These are phyloP conservation scores for Pyrochroa serraticornis DNA, from an alignment of 2,888 invertebrate species.

Conservation along the genomic window DNA sequence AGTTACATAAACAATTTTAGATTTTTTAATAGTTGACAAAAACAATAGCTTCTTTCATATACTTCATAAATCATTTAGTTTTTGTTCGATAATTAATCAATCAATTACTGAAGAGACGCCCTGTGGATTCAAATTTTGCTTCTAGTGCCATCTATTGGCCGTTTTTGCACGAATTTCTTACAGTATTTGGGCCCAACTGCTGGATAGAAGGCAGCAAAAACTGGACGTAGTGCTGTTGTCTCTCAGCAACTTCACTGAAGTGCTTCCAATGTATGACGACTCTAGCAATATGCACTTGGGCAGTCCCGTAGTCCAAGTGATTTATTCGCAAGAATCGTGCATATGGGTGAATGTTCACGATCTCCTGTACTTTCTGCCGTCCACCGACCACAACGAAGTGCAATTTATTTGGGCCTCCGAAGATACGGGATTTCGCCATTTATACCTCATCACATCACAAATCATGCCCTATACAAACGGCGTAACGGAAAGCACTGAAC, in stretches of 20 bases:
- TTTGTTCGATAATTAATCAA: too few relatives aligned
- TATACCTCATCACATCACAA: conserved; percentile 78
- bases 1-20: too few relatives aligned
- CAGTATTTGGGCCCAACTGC: conserved; percentile 91
- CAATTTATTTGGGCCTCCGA: conserved; percentile 93
- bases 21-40: too few relatives aligned
- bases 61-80: too few relatives aligned
- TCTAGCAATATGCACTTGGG: conserved; percentile 49
- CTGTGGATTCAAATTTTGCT: too few relatives aligned
- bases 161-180: conserved; percentile 24
- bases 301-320: conserved; percentile 63
- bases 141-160: too few relatives aligned
- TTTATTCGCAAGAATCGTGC: conserved; percentile 69
- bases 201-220: conserved; percentile 86
- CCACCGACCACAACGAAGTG: conserved; percentile 57
- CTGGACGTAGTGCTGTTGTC: conserved; percentile 85
- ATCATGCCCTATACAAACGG: conserved; percentile 62
- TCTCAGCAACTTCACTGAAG: conserved; percentile 74
- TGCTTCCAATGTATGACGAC: conserved; percentile 61
- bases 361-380: conserved; percentile 81
- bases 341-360: conserved; percentile 97
- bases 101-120: too few relatives aligned
- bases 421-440: conserved; percentile 86
- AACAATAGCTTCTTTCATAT: too few relatives aligned
- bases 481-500: conserved; percentile 60